These are phyloP conservation scores for Aurelia sp. DNA, from an alignment of 30 jellyfish, hydroid and myxozoan genomes.

Conservation along the genomic window DNA sequence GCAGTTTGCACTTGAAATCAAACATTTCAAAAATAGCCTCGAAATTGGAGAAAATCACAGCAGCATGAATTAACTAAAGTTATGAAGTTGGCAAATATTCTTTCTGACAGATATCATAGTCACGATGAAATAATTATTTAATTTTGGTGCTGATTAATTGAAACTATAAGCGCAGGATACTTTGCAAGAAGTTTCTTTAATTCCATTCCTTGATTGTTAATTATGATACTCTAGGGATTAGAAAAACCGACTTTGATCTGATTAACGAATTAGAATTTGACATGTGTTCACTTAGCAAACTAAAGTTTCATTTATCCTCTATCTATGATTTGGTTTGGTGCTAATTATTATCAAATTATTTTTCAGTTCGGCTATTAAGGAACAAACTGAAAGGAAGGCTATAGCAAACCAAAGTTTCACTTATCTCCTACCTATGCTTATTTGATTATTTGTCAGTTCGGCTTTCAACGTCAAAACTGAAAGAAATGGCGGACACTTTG, in stretches of 20 bases:
- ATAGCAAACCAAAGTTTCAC: neutral
- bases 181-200: neutral
- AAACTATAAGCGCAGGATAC: neutral
- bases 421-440: too few relatives aligned
- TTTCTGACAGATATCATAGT: neutral
- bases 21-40: too few relatives aligned
- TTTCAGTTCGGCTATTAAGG: too few relatives aligned
- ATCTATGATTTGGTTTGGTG: too few relatives aligned
- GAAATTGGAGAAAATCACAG: neutral
- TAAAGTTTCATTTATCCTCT: too few relatives aligned
- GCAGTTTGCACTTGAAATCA: too few relatives aligned
- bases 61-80: neutral
- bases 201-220: neutral
- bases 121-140: neutral
- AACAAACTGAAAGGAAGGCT: too few relatives aligned
- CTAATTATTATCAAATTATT: too few relatives aligned
- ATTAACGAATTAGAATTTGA: neutral
- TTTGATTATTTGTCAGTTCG: too few relatives aligned
- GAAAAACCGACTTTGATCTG: neutral
- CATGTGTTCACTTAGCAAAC: slow-evolving; percentile 1
- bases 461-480: too few relatives aligned
- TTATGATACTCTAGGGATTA: neutral
- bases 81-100: neutral
- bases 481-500: too few relatives aligned
- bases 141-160: neutral